phyloP scores from a whole-genome alignment of 37 sponge, comb jelly and placozoan species.

The Theonella swinhoei region DNA sequence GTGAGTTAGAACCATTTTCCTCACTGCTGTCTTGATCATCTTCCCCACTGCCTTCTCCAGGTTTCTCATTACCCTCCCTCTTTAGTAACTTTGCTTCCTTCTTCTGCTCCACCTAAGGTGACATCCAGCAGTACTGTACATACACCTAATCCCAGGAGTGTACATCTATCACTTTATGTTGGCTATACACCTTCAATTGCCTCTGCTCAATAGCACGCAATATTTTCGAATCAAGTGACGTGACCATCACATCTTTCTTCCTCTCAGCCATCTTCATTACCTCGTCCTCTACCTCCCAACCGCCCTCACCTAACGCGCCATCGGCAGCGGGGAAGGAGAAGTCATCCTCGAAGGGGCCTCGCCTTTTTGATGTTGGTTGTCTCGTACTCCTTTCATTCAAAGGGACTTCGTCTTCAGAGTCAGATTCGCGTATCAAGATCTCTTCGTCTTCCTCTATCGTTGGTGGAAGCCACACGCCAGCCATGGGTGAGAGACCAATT shows the following conservation, averaged over 20 bases:
- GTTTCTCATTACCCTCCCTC: conserved; percentile 35
- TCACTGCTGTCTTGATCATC: no score
- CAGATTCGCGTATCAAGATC: conserved; percentile 47
- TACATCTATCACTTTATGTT: no score
- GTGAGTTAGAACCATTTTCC: no score
- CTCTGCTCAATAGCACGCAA: conserved; percentile 51
- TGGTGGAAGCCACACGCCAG: conserved; percentile 36
- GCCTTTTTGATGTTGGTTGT: background rate
- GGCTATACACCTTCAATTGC: conserved; percentile 40
- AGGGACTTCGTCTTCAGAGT: conserved; percentile 54
- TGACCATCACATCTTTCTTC: conserved; percentile 10
- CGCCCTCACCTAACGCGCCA: conserved; percentile 8
- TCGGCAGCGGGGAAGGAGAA: conserved; percentile 43
- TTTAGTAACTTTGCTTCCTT: background rate
- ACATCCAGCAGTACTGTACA: no score
- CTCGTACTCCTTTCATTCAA: conserved; percentile 1
- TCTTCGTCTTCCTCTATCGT: conserved; percentile 89
- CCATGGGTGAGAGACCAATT: background rate
- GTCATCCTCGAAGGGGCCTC: conserved; percentile 21
- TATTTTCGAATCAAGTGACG: conserved; percentile 71
- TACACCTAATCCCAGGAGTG: no score
- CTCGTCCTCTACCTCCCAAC: conserved; percentile 22
- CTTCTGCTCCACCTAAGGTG: background rate
- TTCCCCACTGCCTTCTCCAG: no score
- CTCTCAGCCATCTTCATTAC: conserved; percentile 27